phyloP scores from a whole-genome alignment of 2,888 invertebrate species.

The Encarsia formosa region DNA sequence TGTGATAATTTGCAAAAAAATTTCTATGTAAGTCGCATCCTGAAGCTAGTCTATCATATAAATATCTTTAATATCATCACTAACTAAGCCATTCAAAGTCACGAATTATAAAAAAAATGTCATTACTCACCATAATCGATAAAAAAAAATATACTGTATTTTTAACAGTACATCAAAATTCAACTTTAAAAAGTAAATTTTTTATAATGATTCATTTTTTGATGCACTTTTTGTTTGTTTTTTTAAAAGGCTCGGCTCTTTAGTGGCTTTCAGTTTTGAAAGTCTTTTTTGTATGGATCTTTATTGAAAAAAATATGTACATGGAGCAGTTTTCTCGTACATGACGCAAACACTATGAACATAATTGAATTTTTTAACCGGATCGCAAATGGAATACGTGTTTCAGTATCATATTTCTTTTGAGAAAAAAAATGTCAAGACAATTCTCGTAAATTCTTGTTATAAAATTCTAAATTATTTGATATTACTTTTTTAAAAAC shows the following conservation, averaged over 20 bases:
- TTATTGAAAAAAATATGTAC: constrained; percentile 10
- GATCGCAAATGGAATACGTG: constrained; percentile 16
- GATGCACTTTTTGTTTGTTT: constrained; percentile 12
- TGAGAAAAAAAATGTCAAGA: constrained; percentile 23
- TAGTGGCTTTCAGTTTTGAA: constrained; percentile 13
- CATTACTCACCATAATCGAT: constrained; percentile 32
- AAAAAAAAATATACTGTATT: constrained; percentile 7
- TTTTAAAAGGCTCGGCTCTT: constrained; percentile 16
- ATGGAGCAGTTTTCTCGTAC: constrained; percentile 15
- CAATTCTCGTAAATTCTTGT: background rate
- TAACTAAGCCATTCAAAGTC: constrained; percentile 36
- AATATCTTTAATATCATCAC: constrained; percentile 33
- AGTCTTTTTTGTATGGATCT: constrained; percentile 11
- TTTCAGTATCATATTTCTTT: constrained; percentile 22
- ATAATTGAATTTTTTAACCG: constrained; percentile 13
- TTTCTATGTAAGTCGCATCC: constrained; percentile 35
- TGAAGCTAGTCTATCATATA: constrained; percentile 43
- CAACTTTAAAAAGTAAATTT: background rate
- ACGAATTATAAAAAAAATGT: too few species aligned
- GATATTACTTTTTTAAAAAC: background rate
- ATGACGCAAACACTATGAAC: constrained; percentile 11
- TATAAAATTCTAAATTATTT: background rate
- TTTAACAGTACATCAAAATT: constrained; percentile 10
- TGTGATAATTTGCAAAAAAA: constrained; percentile 34
- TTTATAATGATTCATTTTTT: constrained; percentile 1